Base-by-base conservation (phyloP, 2,797 vertebrate species). In the Hirundo rustica region DNA sequence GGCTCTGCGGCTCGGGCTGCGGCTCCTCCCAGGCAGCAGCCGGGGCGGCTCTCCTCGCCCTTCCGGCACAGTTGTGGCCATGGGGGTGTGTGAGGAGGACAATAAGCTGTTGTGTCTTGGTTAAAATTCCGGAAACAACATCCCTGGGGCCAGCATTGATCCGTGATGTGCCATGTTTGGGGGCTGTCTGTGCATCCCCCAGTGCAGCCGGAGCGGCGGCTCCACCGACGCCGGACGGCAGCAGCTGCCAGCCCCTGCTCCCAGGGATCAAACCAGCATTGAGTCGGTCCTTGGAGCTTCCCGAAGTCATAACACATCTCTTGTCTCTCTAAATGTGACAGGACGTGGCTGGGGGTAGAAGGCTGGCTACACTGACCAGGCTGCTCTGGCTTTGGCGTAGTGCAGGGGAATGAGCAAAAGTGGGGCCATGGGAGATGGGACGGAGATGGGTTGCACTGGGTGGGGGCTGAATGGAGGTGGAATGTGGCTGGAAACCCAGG, bases 211-310 rank as follows among this genome's bases (percentile, higher is more conserved):
- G 34, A 38, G 47, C 1, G 2, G 70, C 11, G 26, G 40, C 62
- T 27, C 26, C 48, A 4, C 13, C 0, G 1, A 17, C n/a, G 16
- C 2, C 0, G 55, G 5, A 8, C 3, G 0, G 0, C 60, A 32
- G 67, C 88, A 67, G 72, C 75, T 85, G 64, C 75, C 2, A 1
- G 10, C 0, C 4, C 29, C 55, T 21, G 54, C 47, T 47, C 13
- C 7, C 47, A 16, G 34, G 19, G 73, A 30, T 30, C 16, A 64
- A 60, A 76, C 15, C 54, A 38, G 54, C 45, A 9, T 0, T 13
- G 19, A 29, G n/a, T 13, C 72, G 38, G 27, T 13, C 38, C 47
- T 27, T 11, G 62, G 54, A 70, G 25, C 48, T 47, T 34, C 64
- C 55, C 47, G 16, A 21, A 47, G 25, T 10, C 40, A 10, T 9